A percentile compares a stretch with the other conserved stretches of the same genome.
These are phyloP conservation scores for Buphagus erythrorhynchus DNA, from an alignment of 2,797 vertebrate genomes.

Conservation along the genomic window DNA sequence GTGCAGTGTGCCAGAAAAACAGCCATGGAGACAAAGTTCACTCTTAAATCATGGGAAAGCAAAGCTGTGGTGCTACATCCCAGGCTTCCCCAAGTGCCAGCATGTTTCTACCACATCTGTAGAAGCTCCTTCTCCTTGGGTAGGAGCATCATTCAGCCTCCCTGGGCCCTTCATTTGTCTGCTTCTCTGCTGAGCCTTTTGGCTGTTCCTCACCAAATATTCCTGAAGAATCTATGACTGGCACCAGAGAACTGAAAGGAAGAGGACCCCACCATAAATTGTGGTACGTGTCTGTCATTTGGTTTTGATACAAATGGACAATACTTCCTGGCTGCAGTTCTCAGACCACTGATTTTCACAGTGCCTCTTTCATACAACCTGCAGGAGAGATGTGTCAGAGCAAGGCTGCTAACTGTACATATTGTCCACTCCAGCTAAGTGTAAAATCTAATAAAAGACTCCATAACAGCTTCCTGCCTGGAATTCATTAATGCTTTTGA, in stretches of 20 bases:
- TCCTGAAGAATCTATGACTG: not conserved
- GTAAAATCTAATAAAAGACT: not conserved
- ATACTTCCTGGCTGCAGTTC: not conserved
- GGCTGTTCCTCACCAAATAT: not conserved
- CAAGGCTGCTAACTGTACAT: not conserved
- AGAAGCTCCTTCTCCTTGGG: not conserved
- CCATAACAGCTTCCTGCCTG: not conserved
- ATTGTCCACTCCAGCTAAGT: not conserved
- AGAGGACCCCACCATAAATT: not conserved
- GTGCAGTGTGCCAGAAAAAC: not conserved
- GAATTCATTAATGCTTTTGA: not conserved
- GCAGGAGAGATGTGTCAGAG: not conserved
- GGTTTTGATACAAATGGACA: not conserved
- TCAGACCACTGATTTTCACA: accelerated
- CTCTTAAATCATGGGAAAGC: not conserved
- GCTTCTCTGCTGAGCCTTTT: not conserved
- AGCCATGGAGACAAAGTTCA: not conserved
- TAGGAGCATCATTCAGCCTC: not conserved
- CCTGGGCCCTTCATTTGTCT: not conserved
- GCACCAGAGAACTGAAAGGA: not conserved
- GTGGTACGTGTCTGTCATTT: not conserved
- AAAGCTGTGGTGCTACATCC: not conserved
- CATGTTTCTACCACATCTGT: not conserved
- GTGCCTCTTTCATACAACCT: not conserved
- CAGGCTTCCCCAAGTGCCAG: not conserved